Evolutionary conservation across 1,140 invertebrate species (phyloP).

Genomic region (Zeugodacus cucurbitae): DNA sequence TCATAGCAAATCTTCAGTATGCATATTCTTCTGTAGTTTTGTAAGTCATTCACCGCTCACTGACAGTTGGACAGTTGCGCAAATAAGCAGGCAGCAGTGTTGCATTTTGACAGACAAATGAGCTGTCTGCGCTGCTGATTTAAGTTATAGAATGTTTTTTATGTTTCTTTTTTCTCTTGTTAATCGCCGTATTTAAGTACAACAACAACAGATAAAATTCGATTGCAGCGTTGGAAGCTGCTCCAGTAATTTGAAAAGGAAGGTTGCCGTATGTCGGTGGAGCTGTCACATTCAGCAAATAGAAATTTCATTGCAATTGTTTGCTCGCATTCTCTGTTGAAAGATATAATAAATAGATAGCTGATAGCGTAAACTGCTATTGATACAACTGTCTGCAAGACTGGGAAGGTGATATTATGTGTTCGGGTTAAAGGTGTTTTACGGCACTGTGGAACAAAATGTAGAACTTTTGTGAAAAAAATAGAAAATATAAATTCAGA

Average conservation of each 20-base stretch:
- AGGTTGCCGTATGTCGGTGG: too few species aligned
- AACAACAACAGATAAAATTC: too few species aligned
- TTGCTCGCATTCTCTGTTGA: background rate
- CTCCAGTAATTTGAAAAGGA: too few species aligned
- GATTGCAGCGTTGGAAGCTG: too few species aligned
- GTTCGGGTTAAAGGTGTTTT: background rate
- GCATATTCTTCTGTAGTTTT: background rate
- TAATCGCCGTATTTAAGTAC: too few species aligned
- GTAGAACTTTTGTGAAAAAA: background rate
- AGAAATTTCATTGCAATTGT: constrained; percentile 8
- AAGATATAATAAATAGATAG: background rate
- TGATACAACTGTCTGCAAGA: background rate
- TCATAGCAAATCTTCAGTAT: background rate
- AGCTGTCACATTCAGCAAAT: background rate
- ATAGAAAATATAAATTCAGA: too few species aligned
- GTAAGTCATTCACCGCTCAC: constrained; percentile 7
- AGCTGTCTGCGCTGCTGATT: background rate
- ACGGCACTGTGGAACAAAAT: background rate
- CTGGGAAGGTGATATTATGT: background rate
- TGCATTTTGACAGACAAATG: constrained; percentile 33
- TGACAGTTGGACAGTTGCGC: constrained; percentile 27
- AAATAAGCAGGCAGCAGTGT: constrained; percentile 20
- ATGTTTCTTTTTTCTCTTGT: too few species aligned
- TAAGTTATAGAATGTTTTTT: background rate
- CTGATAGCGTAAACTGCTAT: background rate